Conservation (phyloP, 2,888 invertebrate genomes). For the Orthosia incerta region DNA sequence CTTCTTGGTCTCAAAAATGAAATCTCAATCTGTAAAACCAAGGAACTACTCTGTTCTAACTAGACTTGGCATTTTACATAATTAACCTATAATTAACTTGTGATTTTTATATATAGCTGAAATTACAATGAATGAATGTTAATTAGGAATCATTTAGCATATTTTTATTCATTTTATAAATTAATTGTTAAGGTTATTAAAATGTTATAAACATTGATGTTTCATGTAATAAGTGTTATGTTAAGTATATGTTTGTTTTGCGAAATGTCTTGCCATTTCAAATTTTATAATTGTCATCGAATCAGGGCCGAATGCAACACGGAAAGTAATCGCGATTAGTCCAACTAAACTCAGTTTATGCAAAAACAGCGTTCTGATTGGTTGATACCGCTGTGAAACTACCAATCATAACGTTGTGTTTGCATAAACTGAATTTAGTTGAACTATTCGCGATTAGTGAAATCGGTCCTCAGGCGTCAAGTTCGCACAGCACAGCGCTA, state of each 20-base stretch:
- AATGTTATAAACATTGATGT: constrained; percentile 53
- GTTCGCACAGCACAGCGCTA: neutral
- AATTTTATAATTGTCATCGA: neutral
- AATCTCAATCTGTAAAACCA: constrained; percentile 62
- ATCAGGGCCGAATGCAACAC: neutral
- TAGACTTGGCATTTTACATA: constrained; percentile 48
- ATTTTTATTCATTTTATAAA: constrained; percentile 49
- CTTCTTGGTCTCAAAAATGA: constrained; percentile 69
- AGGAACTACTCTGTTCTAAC: constrained; percentile 69
- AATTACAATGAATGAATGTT: constrained; percentile 64
- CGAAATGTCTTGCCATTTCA: constrained; percentile 8
- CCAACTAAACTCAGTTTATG: too few species aligned
- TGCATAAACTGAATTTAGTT: too few species aligned
- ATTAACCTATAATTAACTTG: constrained; percentile 41
- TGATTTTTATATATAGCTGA: constrained; percentile 59
- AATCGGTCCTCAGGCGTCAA: neutral
- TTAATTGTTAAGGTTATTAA: constrained; percentile 41
- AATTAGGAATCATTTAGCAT: constrained; percentile 50
- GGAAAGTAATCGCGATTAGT: too few species aligned
- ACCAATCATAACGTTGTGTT: too few species aligned
- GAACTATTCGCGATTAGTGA: too few species aligned
- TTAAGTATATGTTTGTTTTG: constrained; percentile 19
- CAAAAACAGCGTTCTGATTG: too few species aligned
- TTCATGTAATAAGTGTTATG: constrained; percentile 36
- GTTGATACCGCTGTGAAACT: too few species aligned